Conservation (phyloP, 2,888 invertebrate genomes). For the Phortica magna region DNA sequence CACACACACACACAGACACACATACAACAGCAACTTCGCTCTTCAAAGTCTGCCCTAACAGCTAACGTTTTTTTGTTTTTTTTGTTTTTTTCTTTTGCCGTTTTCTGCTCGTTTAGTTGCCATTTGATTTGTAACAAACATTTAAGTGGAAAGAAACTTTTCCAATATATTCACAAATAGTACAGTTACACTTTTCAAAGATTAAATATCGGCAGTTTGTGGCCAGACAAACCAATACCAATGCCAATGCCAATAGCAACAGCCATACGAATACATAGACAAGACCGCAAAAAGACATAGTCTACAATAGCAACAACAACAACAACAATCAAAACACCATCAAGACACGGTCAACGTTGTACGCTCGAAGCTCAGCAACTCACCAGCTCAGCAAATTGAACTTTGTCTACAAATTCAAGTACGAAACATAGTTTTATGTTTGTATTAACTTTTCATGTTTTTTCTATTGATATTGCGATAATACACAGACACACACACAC, state of each 20-base stretch:
- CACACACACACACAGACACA: neutral
- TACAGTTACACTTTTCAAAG: slow-evolving; percentile 15
- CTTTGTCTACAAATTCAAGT: too few relatives aligned
- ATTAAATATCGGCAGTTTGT: slow-evolving; percentile 1
- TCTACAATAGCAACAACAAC: neutral
- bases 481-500: too few relatives aligned
- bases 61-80: too few relatives aligned
- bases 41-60: too few relatives aligned
- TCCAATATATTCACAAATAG: slow-evolving; percentile 49
- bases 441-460: too few relatives aligned
- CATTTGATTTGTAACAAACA: slow-evolving; percentile 56
- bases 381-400: too few relatives aligned
- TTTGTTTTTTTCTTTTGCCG: neutral
- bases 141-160: slow-evolving; percentile 59
- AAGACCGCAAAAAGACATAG: neutral
- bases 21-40: neutral
- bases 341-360: neutral
- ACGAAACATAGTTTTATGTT: too few relatives aligned
- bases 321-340: neutral
- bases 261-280: neutral
- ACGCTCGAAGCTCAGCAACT: too few relatives aligned
- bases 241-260: neutral
- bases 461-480: too few relatives aligned
- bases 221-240: neutral
- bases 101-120: slow-evolving; percentile 47